These are phyloP conservation scores for Carcharodon carcharias DNA, from an alignment of 2,797 vertebrate genomes.

Conservation along the genomic window DNA sequence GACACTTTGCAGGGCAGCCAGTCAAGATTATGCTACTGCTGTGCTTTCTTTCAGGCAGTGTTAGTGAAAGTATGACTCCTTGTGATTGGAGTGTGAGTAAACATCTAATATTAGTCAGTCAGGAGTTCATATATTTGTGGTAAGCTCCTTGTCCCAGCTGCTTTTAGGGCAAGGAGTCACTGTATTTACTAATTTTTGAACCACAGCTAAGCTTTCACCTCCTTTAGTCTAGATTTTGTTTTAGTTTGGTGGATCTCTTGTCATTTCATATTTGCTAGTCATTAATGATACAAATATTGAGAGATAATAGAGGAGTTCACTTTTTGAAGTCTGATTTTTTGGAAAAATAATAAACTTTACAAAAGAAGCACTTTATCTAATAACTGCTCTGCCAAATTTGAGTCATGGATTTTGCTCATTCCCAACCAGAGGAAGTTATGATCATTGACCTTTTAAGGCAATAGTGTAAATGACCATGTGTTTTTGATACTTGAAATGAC, in stretches of 20 bases:
- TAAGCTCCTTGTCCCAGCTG: background rate
- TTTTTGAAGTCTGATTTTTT: background rate
- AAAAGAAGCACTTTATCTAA: background rate
- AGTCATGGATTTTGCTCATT: background rate
- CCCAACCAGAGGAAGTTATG: background rate
- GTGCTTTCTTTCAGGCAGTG: background rate
- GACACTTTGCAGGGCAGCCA: background rate
- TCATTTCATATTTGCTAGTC: background rate
- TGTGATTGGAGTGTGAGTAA: slow-evolving; percentile 5
- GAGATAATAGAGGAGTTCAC: background rate
- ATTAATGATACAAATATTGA: background rate
- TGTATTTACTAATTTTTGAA: background rate
- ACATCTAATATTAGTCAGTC: background rate
- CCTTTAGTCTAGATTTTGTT: background rate
- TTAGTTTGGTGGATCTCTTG: background rate
- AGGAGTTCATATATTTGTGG: background rate
- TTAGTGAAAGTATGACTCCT: background rate
- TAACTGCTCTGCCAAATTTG: background rate
- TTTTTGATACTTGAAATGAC: slow-evolving; percentile 8
- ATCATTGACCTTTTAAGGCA: background rate
- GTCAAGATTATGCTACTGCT: background rate
- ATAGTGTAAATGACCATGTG: background rate
- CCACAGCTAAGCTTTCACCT: background rate
- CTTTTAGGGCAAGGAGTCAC: background rate
- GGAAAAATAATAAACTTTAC: background rate